These are phyloP conservation scores for Nasonia giraulti DNA, from an alignment of 1,140 invertebrate genomes.

Conservation along the genomic window DNA sequence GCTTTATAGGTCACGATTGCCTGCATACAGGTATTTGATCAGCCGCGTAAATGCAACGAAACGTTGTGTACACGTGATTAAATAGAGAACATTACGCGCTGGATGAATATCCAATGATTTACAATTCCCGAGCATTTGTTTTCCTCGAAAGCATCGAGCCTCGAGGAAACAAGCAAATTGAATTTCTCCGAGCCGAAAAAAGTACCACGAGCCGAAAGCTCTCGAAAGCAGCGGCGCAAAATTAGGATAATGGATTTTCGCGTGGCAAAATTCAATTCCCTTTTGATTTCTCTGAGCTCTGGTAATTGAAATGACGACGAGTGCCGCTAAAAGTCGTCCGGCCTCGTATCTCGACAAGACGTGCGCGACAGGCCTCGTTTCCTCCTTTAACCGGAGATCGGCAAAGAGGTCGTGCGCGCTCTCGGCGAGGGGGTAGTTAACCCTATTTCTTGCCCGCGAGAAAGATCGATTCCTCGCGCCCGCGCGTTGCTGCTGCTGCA, in stretches of 20 bases:
- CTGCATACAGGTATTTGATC: too few species aligned
- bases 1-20: too few species aligned
- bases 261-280: neutral
- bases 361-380: slow-evolving; percentile 21
- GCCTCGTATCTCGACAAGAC: neutral
- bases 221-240: neutral
- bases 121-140: too few species aligned
- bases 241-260: neutral
- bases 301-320: slow-evolving; percentile 36
- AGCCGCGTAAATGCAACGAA: too few species aligned
- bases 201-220: neutral
- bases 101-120: too few species aligned
- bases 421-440: slow-evolving; percentile 61
- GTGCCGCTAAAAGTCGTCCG: slow-evolving; percentile 1
- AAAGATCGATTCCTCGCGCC: slow-evolving; percentile 56
- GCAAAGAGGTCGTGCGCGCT: slow-evolving; percentile 19
- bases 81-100: too few species aligned
- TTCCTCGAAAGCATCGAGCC: neutral
- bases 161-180: neutral
- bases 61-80: too few species aligned
- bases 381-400: neutral
- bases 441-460: slow-evolving; percentile 57
- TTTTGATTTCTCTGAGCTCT: neutral
- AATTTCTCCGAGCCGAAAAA: neutral
- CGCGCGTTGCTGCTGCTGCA: slow-evolving; percentile 22